Conservation (phyloP, 2,113 vertebrate species). For the Sclerurus mexicanus region DNA sequence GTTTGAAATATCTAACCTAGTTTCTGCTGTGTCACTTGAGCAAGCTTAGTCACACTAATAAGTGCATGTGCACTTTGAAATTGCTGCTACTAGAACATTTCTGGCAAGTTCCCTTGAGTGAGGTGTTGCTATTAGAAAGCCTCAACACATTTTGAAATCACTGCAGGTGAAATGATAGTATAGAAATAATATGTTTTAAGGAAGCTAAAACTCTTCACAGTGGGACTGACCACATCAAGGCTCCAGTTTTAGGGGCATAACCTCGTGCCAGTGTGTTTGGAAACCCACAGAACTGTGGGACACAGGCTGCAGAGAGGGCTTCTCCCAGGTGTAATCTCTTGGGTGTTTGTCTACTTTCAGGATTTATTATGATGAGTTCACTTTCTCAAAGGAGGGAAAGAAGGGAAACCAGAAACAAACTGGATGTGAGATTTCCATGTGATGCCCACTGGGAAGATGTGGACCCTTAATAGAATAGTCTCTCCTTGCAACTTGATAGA, state of each 20-base stretch:
- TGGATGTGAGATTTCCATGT: background rate
- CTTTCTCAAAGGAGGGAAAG: background rate
- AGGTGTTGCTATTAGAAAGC: background rate
- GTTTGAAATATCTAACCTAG: background rate
- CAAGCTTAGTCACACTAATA: background rate
- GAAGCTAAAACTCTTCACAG: background rate
- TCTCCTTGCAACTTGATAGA: background rate
- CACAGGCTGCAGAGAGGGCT: background rate
- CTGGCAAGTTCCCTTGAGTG: background rate
- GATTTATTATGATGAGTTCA: background rate
- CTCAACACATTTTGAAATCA: background rate
- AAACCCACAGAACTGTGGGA: background rate
- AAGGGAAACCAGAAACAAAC: background rate
- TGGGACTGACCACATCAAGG: background rate
- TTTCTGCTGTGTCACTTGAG: background rate
- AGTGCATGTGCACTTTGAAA: background rate
- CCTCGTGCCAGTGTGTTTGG: background rate
- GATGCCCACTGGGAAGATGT: background rate
- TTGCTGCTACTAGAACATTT: background rate
- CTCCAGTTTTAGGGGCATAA: background rate
- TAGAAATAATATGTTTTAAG: background rate
- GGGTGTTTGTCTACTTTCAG: background rate
- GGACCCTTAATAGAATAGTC: background rate
- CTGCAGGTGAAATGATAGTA: background rate
- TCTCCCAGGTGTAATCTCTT: background rate